Base-by-base conservation (phyloP, 2,113 vertebrate species). In the Pomatorhinus ruficollis region DNA sequence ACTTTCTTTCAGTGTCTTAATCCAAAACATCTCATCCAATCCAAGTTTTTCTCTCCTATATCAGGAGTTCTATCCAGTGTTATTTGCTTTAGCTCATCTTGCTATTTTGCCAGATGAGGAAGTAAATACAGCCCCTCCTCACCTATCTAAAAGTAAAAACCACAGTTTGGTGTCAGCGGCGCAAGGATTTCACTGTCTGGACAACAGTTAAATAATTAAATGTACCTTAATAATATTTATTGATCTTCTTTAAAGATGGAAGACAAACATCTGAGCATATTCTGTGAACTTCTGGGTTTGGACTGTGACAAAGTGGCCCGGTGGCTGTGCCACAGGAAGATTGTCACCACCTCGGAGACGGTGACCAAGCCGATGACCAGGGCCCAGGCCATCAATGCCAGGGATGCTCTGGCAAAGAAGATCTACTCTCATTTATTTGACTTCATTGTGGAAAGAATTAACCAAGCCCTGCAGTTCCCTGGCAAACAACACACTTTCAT, bases 401-500 rank as follows among this genome's bases (percentile, higher is more conserved):
- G 99, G 59, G 99, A 99, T 5, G 99, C 99, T 2, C 96, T 99
- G 60, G 99, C 99, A 71, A 99, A 99, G 96, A 99, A 99, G 96
- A 99, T 99, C 94, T 99, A 99, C 6, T 98, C 99, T 5, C 98
- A 99, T 57, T 97, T 99, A 40, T 99, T 99, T 45, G 97, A 99
- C 97, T 98, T 98, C 69, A 97, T 99, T 28, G 98, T 99, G 91
- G 98, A 98, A 78, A 98, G 97, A 90, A 99, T 99, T 85, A 99
- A 99, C 95, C 96, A 97, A 40, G 99, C 98, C 0, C 97, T 99
- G 86, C 97, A 98, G 96, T 99, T 99, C 76, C 97, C 99, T 53
- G 99, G 99, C 87, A 99, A 99, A 42, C 98, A 99, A 50, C 98
- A 99, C 80, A 98, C 99, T 59, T 99, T 99, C 96, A 99, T 99